Evolutionary conservation across 2,888 invertebrate species (phyloP).

Genomic region (Teleogryllus oceanicus): DNA sequence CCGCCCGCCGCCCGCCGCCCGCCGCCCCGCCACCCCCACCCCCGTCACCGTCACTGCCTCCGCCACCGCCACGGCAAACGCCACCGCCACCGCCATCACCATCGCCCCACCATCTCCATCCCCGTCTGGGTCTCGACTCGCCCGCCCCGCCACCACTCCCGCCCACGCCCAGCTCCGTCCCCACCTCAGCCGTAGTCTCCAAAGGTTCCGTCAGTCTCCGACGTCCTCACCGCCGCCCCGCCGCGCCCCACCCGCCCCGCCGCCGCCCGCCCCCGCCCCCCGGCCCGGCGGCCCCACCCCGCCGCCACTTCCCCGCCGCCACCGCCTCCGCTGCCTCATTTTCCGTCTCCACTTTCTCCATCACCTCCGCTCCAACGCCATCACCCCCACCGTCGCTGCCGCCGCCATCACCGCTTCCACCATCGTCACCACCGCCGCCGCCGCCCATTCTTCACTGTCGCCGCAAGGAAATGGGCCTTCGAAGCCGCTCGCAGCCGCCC

Average conservation of each 20-base stretch:
- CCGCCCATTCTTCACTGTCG: no score
- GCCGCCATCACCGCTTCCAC: no score
- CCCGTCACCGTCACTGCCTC: not conserved
- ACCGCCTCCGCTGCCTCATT: no score
- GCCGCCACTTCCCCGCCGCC: no score
- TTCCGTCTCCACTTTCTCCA: no score
- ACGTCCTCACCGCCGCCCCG: not conserved
- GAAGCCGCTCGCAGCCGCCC: no score
- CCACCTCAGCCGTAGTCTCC: not conserved
- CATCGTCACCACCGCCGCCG: no score
- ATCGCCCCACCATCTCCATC: not conserved
- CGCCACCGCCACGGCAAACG: not conserved
- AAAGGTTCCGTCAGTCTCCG: not conserved
- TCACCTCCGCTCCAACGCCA: no score
- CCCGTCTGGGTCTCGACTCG: not conserved
- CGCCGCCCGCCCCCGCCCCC: no score
- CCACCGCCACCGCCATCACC: not conserved
- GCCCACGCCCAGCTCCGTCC: not conserved
- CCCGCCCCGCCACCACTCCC: not conserved
- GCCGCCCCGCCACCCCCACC: not conserved
- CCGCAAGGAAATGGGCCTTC: no score
- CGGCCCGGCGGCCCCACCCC: rapidly evolving
- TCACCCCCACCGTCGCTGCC: no score
- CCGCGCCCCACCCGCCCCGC: no score
- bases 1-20: not conserved